Conservation (phyloP, 2,797 vertebrate genomes). For the Anguilla anguilla region DNA sequence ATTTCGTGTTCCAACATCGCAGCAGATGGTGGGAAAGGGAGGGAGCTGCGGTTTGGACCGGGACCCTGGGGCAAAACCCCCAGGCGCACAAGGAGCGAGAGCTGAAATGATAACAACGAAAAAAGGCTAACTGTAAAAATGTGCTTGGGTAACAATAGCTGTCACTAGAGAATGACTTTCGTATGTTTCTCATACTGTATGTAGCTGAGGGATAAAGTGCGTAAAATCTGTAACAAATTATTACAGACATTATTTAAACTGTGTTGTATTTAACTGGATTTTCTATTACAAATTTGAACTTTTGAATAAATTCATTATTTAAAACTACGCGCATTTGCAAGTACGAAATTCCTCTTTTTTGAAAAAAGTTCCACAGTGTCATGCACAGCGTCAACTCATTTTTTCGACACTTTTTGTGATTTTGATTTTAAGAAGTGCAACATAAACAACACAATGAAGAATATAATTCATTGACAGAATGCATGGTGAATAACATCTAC, state of each 20-base stretch:
- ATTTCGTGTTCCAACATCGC: constrained; percentile 14
- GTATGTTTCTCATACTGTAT: background rate
- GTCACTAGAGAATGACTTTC: background rate
- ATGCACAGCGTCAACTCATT: background rate
- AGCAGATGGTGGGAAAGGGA: background rate
- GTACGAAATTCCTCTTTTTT: background rate
- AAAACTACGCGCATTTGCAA: background rate
- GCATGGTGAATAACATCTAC: background rate
- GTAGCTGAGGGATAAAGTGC: background rate
- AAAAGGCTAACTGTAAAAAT: background rate
- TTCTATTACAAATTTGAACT: background rate
- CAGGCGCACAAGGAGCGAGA: background rate
- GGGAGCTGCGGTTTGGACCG: background rate
- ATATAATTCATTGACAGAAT: background rate
- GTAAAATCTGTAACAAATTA: background rate
- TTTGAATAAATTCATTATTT: background rate
- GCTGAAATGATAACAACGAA: background rate
- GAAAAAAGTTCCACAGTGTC: background rate
- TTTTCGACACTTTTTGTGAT: background rate
- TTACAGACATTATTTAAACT: background rate
- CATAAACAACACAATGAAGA: background rate
- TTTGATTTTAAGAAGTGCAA: background rate
- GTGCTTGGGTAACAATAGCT: background rate
- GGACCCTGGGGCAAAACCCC: background rate
- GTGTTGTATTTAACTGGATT: background rate